Evolutionary conservation across 2,113 vertebrate genomes (phyloP).

Genomic region (Saguinus imperator): DNA sequence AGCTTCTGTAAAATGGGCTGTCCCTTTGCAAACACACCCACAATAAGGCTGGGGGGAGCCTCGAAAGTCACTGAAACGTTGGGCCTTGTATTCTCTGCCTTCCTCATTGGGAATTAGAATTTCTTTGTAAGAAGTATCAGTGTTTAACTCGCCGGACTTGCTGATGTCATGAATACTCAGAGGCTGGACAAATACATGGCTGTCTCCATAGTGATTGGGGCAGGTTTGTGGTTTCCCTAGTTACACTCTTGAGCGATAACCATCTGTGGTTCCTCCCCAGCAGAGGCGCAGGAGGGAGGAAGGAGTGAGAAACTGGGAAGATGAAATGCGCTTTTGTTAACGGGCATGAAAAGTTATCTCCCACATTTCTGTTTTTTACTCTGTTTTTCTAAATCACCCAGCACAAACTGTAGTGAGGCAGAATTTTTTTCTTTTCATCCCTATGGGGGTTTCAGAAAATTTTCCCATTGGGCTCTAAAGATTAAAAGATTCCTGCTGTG

Average conservation of each 20-base stretch:
- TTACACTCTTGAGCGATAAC: conserved; percentile 85
- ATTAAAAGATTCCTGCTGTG: not conserved
- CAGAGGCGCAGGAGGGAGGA: conserved; percentile 72
- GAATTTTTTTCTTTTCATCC: not conserved
- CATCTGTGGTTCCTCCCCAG: conserved; percentile 82
- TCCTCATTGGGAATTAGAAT: not conserved
- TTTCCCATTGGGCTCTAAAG: not conserved
- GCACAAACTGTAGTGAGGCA: not conserved
- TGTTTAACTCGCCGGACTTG: conserved; percentile 73
- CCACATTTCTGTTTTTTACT: not conserved
- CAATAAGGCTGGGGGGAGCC: not conserved
- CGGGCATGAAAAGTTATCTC: conserved; percentile 63
- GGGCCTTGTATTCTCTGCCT: not conserved
- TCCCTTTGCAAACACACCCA: not conserved
- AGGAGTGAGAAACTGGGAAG: conserved; percentile 65
- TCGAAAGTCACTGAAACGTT: not conserved
- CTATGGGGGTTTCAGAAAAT: not conserved
- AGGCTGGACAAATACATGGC: conserved; percentile 84
- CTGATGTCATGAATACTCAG: conserved; percentile 84
- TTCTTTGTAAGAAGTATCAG: conserved; percentile 43
- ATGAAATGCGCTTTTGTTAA: conserved; percentile 73
- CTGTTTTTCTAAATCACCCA: not conserved
- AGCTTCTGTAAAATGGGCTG: not conserved
- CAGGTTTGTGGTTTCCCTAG: conserved; percentile 87
- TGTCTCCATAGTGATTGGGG: conserved; percentile 88